These are phyloP conservation scores for Callopanchax toddi DNA, from an alignment of 2,113 vertebrate genomes.

Conservation along the genomic window DNA sequence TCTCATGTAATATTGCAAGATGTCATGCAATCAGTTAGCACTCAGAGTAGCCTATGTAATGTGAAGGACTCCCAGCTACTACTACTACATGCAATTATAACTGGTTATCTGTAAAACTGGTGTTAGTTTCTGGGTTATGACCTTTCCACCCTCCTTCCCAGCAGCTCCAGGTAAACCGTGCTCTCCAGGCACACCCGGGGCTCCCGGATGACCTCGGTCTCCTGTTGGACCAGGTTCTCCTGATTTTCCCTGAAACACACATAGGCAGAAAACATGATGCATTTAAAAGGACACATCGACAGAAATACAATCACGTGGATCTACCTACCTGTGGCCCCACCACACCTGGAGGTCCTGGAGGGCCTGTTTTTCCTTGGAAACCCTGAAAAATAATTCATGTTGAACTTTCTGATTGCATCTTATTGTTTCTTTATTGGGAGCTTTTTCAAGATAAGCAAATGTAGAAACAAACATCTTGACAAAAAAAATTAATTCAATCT, in stretches of 20 bases:
- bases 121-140: constrained; percentile 54
- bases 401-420: not conserved
- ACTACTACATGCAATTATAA: too few relatives aligned
- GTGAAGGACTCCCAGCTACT: too few relatives aligned
- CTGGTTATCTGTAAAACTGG: too few relatives aligned
- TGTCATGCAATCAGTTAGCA: too few relatives aligned
- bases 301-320: not conserved
- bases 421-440: not conserved
- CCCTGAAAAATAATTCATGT: constrained; percentile 78
- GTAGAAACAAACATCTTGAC: not conserved
- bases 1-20: too few relatives aligned
- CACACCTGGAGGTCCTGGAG: constrained; percentile 92
- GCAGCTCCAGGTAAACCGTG: constrained; percentile 93
- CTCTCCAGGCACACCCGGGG: constrained; percentile 93
- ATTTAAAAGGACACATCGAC: not conserved
- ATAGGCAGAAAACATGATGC: not conserved
- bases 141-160: constrained; percentile 97
- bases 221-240: constrained; percentile 94
- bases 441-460: not conserved
- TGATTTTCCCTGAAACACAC: constrained; percentile 86
- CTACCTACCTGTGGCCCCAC: constrained; percentile 94
- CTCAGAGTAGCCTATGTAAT: too few relatives aligned
- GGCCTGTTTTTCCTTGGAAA: constrained; percentile 98
- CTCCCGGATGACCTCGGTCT: constrained; percentile 93
- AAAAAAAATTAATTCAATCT: not conserved